Base-by-base conservation (phyloP, 2,797 vertebrate genomes). In the Oreochromis grahami region DNA sequence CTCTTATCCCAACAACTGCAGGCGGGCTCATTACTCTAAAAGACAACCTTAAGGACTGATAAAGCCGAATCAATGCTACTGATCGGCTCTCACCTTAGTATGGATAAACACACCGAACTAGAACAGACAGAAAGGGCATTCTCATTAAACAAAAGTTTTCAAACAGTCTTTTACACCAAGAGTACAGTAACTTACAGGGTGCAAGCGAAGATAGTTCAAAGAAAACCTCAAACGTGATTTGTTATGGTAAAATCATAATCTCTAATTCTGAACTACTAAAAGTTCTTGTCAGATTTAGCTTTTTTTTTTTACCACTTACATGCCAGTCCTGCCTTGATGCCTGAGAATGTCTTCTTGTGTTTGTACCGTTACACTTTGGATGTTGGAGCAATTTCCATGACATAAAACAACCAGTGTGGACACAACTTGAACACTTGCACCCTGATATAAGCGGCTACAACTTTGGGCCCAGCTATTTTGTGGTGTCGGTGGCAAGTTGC, bases 11-110 rank as follows among this genome's bases (percentile, higher is more conserved):
- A 89, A 77, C 87, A 89, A 80, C 60, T 76, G 70, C 53, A 92
- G 93, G 93, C 93, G 92, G 91, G 82, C 92, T 91, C 94, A 95
- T 95, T 95, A 94, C 87, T 94, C 95, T 93, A 81, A 92, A 87
- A 91, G 94, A 94, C 94, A 93, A 83, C 63, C 79, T 65, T 81
- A 77, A 84, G 87, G 83, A 81, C 89, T 92, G 95, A 95, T 95
- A 95, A 95, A 90, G 88, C 82, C 43, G 79, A 86, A 94, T 96
- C 94, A 93, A 93, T 95, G 84, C 84, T 82, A 84, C 91, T 92
- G 94, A 95, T 93, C 92, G 91, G 87, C 70, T 90, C 84, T 76
- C 87, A 86, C 86, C 81, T 63, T 85, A 68, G 70, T 84, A 90
- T 87, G 89, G 91, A 92, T 85, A 93, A 91, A 87, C 68, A 82